Base-by-base conservation (phyloP, 2,113 vertebrate species). In the Phainopepla nitens region DNA sequence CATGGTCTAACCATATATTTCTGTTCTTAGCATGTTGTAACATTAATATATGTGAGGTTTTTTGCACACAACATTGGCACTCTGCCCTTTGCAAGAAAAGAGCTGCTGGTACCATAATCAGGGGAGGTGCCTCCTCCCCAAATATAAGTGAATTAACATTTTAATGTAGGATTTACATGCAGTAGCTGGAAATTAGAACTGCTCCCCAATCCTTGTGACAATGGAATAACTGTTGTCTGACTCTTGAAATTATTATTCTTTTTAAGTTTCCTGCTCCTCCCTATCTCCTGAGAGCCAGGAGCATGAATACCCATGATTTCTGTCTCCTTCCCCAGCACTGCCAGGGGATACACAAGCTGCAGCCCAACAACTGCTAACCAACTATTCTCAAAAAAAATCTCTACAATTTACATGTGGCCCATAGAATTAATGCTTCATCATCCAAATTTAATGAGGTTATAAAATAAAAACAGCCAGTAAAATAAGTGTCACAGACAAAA, bases 401-500 rank as follows among this genome's bases (percentile, higher is more conserved):
- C 13, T 54, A 66, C 3, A 0, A 78, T 64, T 39, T 82, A 92
- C 82, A 87, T 82, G 56, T 90, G 96, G 61, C 69, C 87, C 71
- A 53, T 92, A 83, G 86, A 91, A 94, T 72, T 82, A 97, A 92
- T 94, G 92, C 86, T 90, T 94, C 84, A 87, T 95, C 87, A 92
- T 94, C 93, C 57, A 73, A 82, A 72, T 81, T 94, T 93, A 97
- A 90, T 97, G 94, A 96, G 72, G 64, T 95, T 96, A 93, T 80
- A 94, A 95, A 96, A 87, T 96, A 96, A 91, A 92, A 96, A 73
- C 84, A 93, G 85, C 68, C 65, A 87, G 92, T 89, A 95, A 97
- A 89, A 82, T 90, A 97, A 89, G 87, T 94, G 85, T 79, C 89
- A 53, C 35, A 54, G 96, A 96, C 82, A 96, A 96, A 92, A 89